These are phyloP conservation scores for Ctenoplectra terminalis DNA, from an alignment of 1,140 invertebrate species.

Conservation along the genomic window DNA sequence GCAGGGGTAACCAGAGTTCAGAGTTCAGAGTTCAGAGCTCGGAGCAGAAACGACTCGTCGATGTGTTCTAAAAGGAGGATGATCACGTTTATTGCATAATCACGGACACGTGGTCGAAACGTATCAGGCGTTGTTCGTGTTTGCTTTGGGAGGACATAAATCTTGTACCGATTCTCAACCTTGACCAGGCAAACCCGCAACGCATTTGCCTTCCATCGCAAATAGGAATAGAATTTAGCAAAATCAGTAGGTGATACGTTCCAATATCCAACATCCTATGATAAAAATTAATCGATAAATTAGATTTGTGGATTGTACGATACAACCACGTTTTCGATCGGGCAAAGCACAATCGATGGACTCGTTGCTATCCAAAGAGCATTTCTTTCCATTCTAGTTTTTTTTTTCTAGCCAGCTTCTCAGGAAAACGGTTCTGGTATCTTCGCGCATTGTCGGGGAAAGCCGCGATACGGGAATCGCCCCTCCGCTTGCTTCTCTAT, in stretches of 20 bases:
- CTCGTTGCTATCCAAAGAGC: neutral
- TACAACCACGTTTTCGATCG: neutral
- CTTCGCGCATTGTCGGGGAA: constrained; percentile 51
- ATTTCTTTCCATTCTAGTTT: neutral
- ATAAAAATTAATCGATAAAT: no score
- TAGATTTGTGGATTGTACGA: neutral
- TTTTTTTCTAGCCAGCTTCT: constrained; percentile 1
- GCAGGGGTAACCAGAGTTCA: neutral
- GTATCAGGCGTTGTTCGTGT: constrained; percentile 28
- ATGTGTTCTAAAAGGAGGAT: neutral
- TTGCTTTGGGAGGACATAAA: constrained; percentile 33
- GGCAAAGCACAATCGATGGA: neutral
- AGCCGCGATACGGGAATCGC: neutral
- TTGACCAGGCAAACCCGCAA: constrained; percentile 28
- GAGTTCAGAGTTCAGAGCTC: no score
- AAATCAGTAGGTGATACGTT: no score
- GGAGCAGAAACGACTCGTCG: neutral
- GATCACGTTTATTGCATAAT: constrained; percentile 49
- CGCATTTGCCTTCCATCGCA: neutral
- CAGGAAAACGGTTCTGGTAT: constrained; percentile 36
- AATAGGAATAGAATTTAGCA: no score
- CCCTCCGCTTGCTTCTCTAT: constrained; percentile 22
- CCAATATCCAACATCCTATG: no score
- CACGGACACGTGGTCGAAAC: constrained; percentile 45
- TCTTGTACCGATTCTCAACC: constrained; percentile 37